A percentile compares a stretch with the other conserved stretches of the same genome.
These are phyloP conservation scores for Yponomeuta sedellus DNA, from an alignment of 2,888 invertebrate species.

Conservation along the genomic window DNA sequence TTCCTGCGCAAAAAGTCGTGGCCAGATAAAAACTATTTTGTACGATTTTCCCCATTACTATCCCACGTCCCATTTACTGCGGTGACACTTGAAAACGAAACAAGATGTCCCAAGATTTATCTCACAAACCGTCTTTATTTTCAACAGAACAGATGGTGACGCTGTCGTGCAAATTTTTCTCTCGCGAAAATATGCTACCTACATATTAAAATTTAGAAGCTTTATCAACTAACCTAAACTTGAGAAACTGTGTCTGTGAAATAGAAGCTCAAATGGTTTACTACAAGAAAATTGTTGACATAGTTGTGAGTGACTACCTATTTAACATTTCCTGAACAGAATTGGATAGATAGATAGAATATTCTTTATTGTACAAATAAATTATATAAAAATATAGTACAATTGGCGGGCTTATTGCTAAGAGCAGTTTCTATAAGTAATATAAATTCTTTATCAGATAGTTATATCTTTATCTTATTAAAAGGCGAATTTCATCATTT, in stretches of 20 bases:
- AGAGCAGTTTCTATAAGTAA: too few relatives aligned
- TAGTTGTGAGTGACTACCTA: conserved; percentile 32
- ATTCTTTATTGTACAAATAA: too few relatives aligned
- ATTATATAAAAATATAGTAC: too few relatives aligned
- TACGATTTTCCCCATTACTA: too few relatives aligned
- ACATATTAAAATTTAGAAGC: conserved; percentile 24
- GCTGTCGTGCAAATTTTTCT: conserved; percentile 21
- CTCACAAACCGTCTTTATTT: conserved; percentile 13
- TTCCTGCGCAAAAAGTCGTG: too few relatives aligned
- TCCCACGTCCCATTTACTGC: background rate
- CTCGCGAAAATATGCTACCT: conserved; percentile 21
- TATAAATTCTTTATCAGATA: too few relatives aligned
- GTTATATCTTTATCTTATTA: background rate
- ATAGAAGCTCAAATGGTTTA: background rate
- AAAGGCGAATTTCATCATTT: background rate
- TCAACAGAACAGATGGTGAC: conserved; percentile 19
- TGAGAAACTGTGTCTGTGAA: background rate
- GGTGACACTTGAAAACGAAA: background rate
- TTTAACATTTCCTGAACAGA: background rate
- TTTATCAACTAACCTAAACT: conserved; percentile 24
- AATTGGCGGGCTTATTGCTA: too few relatives aligned
- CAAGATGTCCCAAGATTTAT: conserved; percentile 15
- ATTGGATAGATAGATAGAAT: too few relatives aligned
- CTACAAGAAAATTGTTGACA: conserved; percentile 38
- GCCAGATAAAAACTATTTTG: too few relatives aligned